Percentiles rank a stretch among this genome's conserved stretches.
Conservation (phyloP, 2,113 vertebrate genomes). For the Microcebus lehilahytsara region DNA sequence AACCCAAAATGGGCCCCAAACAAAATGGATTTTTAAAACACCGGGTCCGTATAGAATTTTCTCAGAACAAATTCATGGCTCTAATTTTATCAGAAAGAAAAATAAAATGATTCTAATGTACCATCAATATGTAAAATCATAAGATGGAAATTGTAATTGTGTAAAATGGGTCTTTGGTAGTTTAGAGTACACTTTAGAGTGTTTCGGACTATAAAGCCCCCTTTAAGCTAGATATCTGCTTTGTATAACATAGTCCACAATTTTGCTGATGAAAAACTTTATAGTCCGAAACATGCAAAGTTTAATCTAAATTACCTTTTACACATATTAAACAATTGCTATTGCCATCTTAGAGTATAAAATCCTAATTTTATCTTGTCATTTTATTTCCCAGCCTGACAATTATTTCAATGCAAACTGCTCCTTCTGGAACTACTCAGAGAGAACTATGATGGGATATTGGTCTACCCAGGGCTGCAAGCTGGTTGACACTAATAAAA, state of each 20-base stretch:
- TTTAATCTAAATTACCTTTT: conserved; percentile 85
- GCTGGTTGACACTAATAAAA: conserved; percentile 96
- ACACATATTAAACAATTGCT: conserved; percentile 79
- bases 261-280: conserved; percentile 84
- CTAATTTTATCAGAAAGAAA: conserved; percentile 67
- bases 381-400: conserved; percentile 91
- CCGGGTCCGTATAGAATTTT: conserved; percentile 40
- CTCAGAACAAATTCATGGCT: conserved; percentile 56
- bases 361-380: conserved; percentile 82
- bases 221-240: conserved; percentile 79
- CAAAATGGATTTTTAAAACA: conserved; percentile 52
- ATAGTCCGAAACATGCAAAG: conserved; percentile 82
- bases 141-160: conserved; percentile 80
- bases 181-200: conserved; percentile 75
- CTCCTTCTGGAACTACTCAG: conserved; percentile 99
- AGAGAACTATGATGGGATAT: conserved; percentile 99
- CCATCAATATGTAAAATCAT: conserved; percentile 73
- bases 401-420: conserved; percentile 99
- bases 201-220: conserved; percentile 79
- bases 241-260: conserved; percentile 73
- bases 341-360: conserved; percentile 73
- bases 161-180: conserved; percentile 79
- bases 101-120: conserved; percentile 53
- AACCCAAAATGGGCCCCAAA: conserved; percentile 38
- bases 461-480: conserved; percentile 99